Base-by-base conservation (phyloP, 2,888 invertebrate genomes). In the Philereme transversata region DNA sequence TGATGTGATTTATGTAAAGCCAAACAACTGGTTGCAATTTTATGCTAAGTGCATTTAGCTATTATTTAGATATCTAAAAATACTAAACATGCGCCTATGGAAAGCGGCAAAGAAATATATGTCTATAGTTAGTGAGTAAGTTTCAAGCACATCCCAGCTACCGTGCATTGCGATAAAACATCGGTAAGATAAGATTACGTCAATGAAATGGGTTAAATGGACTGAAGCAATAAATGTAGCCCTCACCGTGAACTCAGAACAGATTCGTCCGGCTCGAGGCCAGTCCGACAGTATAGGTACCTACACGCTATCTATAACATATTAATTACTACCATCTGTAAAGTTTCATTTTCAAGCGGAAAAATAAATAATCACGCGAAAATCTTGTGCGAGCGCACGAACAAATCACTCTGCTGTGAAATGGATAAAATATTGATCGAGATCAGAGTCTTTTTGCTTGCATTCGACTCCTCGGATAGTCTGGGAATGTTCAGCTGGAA, bases 171-270 rank as follows among this genome's bases (percentile, higher is more conserved):
- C 33, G 76, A 82, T 86, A 83, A 81, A 82, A 81, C 68, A 68
- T 69, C 69, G 60, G 61, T 71, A 74, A 76, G 77, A 80, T 71
- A 74, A 77, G 77, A 80, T 88, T 89, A 84, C 88, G 87, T 88
- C 89, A 87, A 78, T 83, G 83, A 82, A 82, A 85, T 87, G 80
- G 83, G 87, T 83, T 86, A 88, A 85, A 88, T 88, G 85, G 83
- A 86, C 79, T 81, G 77, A 66, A 77, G 86, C 76, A 84, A 85
- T 88, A 87, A 87, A 84, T 79, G 83, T 79, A 84, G 83, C 88
- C 89, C 86, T 88, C 82, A 77, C 89, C 89, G 79, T 90, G 90
- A 90, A 89, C 90, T 82, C 80, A 63, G 35, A 70, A 67, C 76
- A 55, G 74, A 75, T 69, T 74, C 77, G 82, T 78, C 82, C 70